phyloP scores from a whole-genome alignment of 1,140 invertebrate species.

The Pachyrhynchus sulphureomaculatus region DNA sequence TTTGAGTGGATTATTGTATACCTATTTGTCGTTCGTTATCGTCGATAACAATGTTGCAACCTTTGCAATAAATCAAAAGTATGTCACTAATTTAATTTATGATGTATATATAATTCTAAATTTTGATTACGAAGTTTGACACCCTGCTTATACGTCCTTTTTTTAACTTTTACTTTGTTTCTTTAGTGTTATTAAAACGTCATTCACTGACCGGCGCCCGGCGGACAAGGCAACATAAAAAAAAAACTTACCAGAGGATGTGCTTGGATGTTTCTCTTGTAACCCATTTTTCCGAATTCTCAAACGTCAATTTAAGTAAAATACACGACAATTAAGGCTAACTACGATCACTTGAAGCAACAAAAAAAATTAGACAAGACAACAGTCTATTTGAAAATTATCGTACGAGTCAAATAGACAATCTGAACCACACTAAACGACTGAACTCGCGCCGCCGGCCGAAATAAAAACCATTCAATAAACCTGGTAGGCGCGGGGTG shows the following conservation, averaged over 20 bases:
- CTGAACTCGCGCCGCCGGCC: neutral
- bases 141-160: too few relatives aligned
- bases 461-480: slow-evolving; percentile 31
- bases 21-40: too few relatives aligned
- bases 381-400: neutral
- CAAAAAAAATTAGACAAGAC: neutral
- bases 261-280: slow-evolving; percentile 29
- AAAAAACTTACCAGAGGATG: slow-evolving; percentile 27
- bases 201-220: too few relatives aligned
- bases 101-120: too few relatives aligned
- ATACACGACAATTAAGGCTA: neutral
- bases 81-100: too few relatives aligned
- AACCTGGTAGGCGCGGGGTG: neutral
- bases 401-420: neutral
- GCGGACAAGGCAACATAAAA: too few relatives aligned
- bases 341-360: neutral
- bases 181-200: too few relatives aligned
- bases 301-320: neutral
- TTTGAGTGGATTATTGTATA: too few relatives aligned
- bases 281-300: slow-evolving; percentile 20
- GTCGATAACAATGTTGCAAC: too few relatives aligned
- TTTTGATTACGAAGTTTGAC: too few relatives aligned
- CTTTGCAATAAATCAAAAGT: too few relatives aligned
- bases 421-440: neutral
- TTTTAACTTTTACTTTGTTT: too few relatives aligned